Base-by-base conservation (phyloP, 1,140 invertebrate genomes). In the Drosophila obscura region DNA sequence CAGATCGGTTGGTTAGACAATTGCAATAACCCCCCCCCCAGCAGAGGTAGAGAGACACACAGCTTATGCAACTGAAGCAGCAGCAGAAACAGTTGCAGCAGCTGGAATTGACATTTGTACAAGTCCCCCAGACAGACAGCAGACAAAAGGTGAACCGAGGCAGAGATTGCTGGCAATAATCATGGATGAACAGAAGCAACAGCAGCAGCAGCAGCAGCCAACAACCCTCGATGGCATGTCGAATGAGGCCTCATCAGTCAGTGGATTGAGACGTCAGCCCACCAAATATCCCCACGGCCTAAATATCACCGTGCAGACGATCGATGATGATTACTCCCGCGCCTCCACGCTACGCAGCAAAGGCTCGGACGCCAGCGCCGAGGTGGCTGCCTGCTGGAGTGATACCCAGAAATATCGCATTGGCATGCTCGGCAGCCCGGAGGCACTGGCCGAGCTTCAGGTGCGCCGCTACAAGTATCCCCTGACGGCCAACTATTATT, bases 401-500 rank as follows among this genome's bases (percentile, higher is more conserved):
- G 79, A 88, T 6, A 78, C 71, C 2, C 83, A 88, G 41, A 91
- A 90, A 60, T 91, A 91, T 69, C 66, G 61, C 67, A 88, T 91
- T 24, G 83, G 77, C 16, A 74, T 90, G 76, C 49, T 90, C 22
- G 84, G 83, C 26, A 88, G 80, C 24, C 72, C 90, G 24, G 90
- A 91, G 53, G 82, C 90, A 5, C 55, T 91, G 50, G 85, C 90
- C 13, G 90, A 91, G 49, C 62, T 91, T 2, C 90, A 91, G 61
- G 87, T 91, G 67, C 90, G 90, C 7, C 90, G 90, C 43, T 88
- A 88, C 45, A 91, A 91, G 39, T 91, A 91, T 63, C 90, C 90
- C 0, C 57, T 91, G 44, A 91, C 90, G 35, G 82, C 82, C 16
- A 91, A 90, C 57, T 91, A 91, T 22, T 91, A 91, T 80, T 44